These are phyloP conservation scores for Cebus imitator DNA, from an alignment of 2,113 vertebrate species.

Conservation along the genomic window DNA sequence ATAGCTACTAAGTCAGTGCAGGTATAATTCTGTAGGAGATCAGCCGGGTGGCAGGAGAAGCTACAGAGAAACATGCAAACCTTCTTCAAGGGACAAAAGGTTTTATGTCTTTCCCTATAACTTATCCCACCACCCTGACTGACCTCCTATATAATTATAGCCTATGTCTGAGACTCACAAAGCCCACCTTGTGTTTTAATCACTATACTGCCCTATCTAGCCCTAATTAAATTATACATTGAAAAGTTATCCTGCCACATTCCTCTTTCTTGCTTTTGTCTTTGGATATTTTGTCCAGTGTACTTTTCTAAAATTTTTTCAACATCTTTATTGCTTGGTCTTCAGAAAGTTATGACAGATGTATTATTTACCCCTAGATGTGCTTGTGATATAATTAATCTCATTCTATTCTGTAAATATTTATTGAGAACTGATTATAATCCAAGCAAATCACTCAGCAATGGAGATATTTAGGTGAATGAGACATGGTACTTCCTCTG, in stretches of 20 bases:
- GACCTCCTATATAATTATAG: background rate
- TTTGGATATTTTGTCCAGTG: background rate
- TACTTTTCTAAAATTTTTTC: background rate
- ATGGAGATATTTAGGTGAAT: slow-evolving; percentile 26
- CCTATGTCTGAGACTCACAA: background rate
- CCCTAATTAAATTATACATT: background rate
- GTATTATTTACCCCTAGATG: background rate
- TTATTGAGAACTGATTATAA: slow-evolving; percentile 35
- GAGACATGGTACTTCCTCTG: background rate
- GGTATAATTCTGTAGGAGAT: background rate
- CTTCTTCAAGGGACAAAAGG: no score
- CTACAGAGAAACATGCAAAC: no score
- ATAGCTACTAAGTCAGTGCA: background rate
- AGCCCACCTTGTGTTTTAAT: background rate
- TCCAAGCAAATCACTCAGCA: slow-evolving; percentile 23
- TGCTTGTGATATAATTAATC: slow-evolving; percentile 37
- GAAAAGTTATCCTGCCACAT: background rate
- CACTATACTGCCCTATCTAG: background rate
- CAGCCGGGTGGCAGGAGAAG: no score
- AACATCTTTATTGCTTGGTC: background rate
- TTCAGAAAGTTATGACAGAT: slow-evolving; percentile 18
- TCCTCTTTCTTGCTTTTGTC: background rate
- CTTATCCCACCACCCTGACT: no score
- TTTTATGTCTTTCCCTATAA: no score
- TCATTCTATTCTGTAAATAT: slow-evolving; percentile 20